Evolutionary conservation across 2,888 invertebrate species (phyloP), one percentile per base, ranked within the genome.

Genomic region (Neoaliturus tenellus): DNA sequence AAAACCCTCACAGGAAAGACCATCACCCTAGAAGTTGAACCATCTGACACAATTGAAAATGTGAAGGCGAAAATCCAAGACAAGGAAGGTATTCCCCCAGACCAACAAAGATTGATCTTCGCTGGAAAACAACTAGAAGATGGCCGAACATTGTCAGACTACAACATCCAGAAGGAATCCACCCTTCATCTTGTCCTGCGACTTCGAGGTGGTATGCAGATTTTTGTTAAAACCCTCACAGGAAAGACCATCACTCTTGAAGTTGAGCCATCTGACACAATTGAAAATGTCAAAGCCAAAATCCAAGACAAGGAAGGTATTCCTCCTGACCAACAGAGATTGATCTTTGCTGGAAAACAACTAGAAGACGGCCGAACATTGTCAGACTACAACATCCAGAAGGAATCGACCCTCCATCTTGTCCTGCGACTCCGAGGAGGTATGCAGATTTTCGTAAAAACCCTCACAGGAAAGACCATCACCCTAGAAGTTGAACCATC

Each of bases 81-180:
- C 86, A 93, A 93, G 87, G 93, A 93, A 88, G 92, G 93, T 0
- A 93, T 93, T 85, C 93, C 93, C 0, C 93, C 93, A 91, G 91
- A 93, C 88, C 92, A 91, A 88, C 91, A 92, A 89, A 89, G 92
- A 84, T 86, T 92, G 87, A 92, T 92, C 88, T 93, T 93, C 89
- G 92, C 92, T 86, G 88, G 88, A 14, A 88, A 88, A 82, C 91
- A 91, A 87, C 87, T 91, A 44, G 90, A 90, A 87, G 90, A 90
- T 87, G 93, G 92, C 1, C 90, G 92, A 28, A 93, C 92, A 0
- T 88, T 93, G 31, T 91, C 91, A 5, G 93, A 93, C 88, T 92
- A 92, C 89, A 92, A 93, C 88, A 92, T 93, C 87, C 92, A 93
- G 88, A 92, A 92, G 88, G 93, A 93, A 88, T 93, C 93, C 0